These are phyloP conservation scores for Zosterops japonicus DNA, from an alignment of 2,113 vertebrate species.

Conservation along the genomic window DNA sequence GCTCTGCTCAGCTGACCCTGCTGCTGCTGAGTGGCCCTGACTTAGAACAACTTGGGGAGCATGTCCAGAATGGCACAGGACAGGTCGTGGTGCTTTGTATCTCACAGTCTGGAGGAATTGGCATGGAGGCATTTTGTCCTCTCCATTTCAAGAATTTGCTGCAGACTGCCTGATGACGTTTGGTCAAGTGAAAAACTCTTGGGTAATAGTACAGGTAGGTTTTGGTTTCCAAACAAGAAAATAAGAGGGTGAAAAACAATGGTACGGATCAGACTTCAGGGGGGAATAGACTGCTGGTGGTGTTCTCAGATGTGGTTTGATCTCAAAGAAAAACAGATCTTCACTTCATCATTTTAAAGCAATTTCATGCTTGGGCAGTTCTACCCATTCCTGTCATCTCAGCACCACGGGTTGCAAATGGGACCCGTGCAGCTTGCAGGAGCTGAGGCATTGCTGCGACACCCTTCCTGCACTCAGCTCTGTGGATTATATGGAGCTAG, in stretches of 20 bases:
- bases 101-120: not conserved
- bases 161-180: not conserved
- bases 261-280: conserved; percentile 40
- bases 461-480: not conserved
- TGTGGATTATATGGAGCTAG: not conserved
- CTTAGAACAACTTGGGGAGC: not conserved
- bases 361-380: conserved; percentile 74
- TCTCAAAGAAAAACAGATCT: conserved; percentile 66
- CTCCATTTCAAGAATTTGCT: not conserved
- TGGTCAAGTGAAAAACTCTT: not conserved
- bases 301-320: conserved; percentile 67
- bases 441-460: not conserved
- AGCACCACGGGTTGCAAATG: conserved; percentile 22
- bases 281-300: conserved; percentile 35
- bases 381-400: conserved; percentile 49
- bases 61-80: not conserved
- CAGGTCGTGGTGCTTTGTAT: not conserved
- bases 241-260: conserved; percentile 29
- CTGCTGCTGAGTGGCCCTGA: not conserved
- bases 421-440: not conserved
- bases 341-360: conserved; percentile 74
- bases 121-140: not conserved
- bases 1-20: accelerated
- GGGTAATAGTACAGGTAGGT: not conserved
- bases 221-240: conserved; percentile 30